These are phyloP conservation scores for Hiodon alosoides DNA, from an alignment of 2,113 vertebrate species.

Conservation along the genomic window DNA sequence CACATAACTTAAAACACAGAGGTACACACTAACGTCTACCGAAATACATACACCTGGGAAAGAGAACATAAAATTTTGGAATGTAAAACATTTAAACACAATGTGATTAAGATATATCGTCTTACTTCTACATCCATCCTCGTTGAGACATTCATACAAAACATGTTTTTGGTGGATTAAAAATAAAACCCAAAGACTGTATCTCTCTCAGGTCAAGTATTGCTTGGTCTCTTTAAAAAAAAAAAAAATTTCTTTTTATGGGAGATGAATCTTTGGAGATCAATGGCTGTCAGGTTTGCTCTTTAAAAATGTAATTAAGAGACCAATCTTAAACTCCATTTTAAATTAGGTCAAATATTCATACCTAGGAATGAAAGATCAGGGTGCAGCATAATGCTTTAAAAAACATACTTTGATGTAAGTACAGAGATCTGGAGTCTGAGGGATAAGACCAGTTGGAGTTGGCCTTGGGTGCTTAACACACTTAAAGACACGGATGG, in stretches of 20 bases:
- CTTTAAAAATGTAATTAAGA: background rate
- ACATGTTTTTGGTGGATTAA: slow-evolving; percentile 60
- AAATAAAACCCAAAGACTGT: slow-evolving; percentile 52
- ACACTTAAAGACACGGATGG: background rate
- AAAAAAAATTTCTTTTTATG: background rate
- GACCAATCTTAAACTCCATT: background rate
- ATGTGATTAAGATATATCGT: slow-evolving; percentile 52
- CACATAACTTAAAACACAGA: slow-evolving; percentile 72
- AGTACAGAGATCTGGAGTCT: too few species aligned
- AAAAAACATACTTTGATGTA: too few species aligned
- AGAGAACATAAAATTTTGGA: slow-evolving; percentile 36
- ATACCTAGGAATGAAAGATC: background rate
- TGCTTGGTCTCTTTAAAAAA: slow-evolving; percentile 39
- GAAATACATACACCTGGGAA: slow-evolving; percentile 66
- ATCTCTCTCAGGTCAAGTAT: slow-evolving; percentile 38
- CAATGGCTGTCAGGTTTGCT: background rate
- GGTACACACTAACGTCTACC: slow-evolving; percentile 73
- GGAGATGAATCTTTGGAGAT: slow-evolving; percentile 9
- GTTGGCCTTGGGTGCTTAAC: too few species aligned
- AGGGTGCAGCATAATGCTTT: too few species aligned
- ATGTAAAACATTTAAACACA: slow-evolving; percentile 63
- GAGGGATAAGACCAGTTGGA: too few species aligned
- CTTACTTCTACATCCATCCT: slow-evolving; percentile 36
- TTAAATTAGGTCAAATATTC: background rate
- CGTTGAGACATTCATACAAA: slow-evolving; percentile 73